These are phyloP conservation scores for Drosophila carrolli DNA, from an alignment of 1,140 invertebrate species.

Conservation along the genomic window DNA sequence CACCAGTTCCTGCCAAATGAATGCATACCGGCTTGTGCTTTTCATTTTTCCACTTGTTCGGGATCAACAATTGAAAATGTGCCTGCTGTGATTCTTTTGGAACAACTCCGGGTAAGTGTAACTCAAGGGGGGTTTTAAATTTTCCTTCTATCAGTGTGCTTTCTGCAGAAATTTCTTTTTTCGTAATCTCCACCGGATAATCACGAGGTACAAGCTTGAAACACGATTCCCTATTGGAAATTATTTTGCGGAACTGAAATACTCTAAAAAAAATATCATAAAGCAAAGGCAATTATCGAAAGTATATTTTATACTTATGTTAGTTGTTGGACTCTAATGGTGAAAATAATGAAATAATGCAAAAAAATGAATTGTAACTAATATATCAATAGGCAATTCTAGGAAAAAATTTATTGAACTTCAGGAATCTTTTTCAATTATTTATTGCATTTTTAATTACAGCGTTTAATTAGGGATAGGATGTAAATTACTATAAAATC, in stretches of 20 bases:
- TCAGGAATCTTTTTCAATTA: constrained; percentile 3
- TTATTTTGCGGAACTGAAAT: constrained; percentile 95
- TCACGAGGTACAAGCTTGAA: constrained; percentile 92
- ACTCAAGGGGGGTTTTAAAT: constrained; percentile 94
- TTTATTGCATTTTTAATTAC: neutral
- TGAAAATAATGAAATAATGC: neutral
- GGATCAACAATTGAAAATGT: constrained; percentile 94
- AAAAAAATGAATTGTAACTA: neutral
- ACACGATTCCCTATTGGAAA: constrained; percentile 93
- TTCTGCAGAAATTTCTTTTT: constrained; percentile 92
- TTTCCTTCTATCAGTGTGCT: constrained; percentile 93
- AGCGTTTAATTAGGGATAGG: neutral
- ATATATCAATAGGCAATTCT: neutral
- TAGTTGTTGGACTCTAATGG: neutral
- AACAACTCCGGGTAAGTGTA: constrained; percentile 93
- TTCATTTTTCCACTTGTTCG: constrained; percentile 90
- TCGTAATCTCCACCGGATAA: constrained; percentile 95
- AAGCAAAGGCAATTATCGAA: constrained; percentile 8
- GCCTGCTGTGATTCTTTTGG: constrained; percentile 92
- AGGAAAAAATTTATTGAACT: constrained; percentile 2
- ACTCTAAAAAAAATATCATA: constrained; percentile 87
- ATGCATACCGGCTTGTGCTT: constrained; percentile 94
- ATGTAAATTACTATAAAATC: neutral
- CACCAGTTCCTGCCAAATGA: constrained; percentile 98
- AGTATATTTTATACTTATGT: neutral